Evolutionary conservation across 2,797 vertebrate species (phyloP), one percentile per base, ranked within the genome.

Genomic region (Melanotaenia maccullochi): DNA sequence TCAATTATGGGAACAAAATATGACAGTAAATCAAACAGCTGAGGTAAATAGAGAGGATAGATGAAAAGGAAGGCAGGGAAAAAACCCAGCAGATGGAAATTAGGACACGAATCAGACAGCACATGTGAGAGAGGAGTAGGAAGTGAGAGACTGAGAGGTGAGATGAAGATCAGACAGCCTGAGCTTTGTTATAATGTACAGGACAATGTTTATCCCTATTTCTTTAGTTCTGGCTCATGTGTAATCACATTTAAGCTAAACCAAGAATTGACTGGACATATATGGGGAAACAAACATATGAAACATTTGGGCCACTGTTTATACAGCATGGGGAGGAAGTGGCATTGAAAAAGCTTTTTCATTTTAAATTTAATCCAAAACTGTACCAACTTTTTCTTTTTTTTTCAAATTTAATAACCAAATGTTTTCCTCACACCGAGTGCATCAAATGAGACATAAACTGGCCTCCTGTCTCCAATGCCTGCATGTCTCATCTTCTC

Each of bases 81-180:
- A 47, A 62, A 58, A 77, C 5, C 71, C 25, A 68, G 63, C 59
- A 70, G 79, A 83, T 59, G 66, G 56, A 84, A 80, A 81, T 75
- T 33, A 73, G 71, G 60, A 51, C 61, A 64, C 7, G 67, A 68
- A 69, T 42, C 54, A 84, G 61, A 82, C 73, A 71, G 74, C 56
- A 67, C 62, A 76, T 42, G 20, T 61, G 54, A 60, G 64, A 65
- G 24, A 22, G 52, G 65, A 67, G 61, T 38, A 56, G 56, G 54
- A 65, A 76, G 73, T 59, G 69, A 76, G 47, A 84, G 75, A 84
- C 75, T 44, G 55, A 72, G 60, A 87, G 80, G 61, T 73, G 80
- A 84, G 62, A 78, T 66, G 63, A 77, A 81, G 54, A 76, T 79
- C 62, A 28, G 38, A 74, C 70, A 67, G 52, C 18, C 14, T 25